These are phyloP conservation scores for Pollenia griseotomentosa DNA, from an alignment of 2,888 invertebrate species.

Conservation along the genomic window DNA sequence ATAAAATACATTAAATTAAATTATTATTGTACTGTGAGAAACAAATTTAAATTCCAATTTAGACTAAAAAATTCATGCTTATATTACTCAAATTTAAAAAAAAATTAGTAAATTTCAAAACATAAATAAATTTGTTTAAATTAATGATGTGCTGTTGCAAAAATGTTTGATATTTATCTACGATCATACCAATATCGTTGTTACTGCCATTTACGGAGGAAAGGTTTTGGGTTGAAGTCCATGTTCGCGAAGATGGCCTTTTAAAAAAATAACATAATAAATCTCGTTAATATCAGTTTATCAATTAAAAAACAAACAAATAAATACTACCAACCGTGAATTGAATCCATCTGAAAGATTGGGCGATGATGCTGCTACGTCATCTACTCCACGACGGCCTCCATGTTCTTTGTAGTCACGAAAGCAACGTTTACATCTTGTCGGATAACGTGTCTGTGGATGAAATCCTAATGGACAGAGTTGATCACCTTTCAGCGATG, in stretches of 20 bases:
- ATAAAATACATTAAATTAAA: constrained; percentile 29
- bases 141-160: neutral
- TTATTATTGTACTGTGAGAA: constrained; percentile 3
- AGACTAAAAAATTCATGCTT: constrained; percentile 28
- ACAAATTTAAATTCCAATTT: constrained; percentile 27
- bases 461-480: constrained; percentile 96
- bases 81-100: neutral
- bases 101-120: constrained; percentile 58
- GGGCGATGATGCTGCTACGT: constrained; percentile 91
- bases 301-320: neutral
- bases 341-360: constrained; percentile 88
- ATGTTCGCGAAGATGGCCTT: constrained; percentile 86
- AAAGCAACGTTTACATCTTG: constrained; percentile 96
- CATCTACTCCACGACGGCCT: constrained; percentile 89
- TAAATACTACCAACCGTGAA: constrained; percentile 84
- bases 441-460: constrained; percentile 97
- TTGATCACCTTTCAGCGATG: constrained; percentile 91
- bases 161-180: constrained; percentile 7
- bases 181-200: constrained; percentile 82
- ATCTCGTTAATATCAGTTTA: too few relatives aligned
- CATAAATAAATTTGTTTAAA: too few relatives aligned
- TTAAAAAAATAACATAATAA: neutral
- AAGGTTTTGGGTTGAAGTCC: constrained; percentile 92
- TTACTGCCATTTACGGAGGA: constrained; percentile 79
- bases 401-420: constrained; percentile 96